Conservation (phyloP, 2,113 vertebrate genomes). For the Aldabrachelys gigantea region DNA sequence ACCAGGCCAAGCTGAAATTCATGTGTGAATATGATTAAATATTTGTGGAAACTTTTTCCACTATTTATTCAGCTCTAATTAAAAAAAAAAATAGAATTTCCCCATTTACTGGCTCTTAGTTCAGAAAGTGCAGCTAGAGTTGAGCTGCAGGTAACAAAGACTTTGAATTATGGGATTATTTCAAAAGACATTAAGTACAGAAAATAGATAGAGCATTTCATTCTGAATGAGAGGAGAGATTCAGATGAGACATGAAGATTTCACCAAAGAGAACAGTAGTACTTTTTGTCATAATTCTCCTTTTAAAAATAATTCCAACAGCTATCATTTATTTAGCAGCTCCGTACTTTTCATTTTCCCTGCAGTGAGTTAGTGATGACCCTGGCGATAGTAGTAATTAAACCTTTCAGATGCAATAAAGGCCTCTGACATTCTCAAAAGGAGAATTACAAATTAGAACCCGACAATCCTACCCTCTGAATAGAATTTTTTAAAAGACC, state of each 20-base stretch:
- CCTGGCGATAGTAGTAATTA: conserved; percentile 58
- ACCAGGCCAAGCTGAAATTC: not conserved
- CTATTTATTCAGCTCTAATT: not conserved
- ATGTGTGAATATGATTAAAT: not conserved
- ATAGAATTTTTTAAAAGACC: not conserved
- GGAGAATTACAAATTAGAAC: conserved; percentile 49
- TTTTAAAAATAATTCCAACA: conserved; percentile 36
- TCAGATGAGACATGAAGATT: conserved; percentile 41
- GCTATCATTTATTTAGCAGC: conserved; percentile 54
- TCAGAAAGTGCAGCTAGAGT: not conserved
- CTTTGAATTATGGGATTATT: conserved; percentile 10
- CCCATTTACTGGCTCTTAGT: not conserved
- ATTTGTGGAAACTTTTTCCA: not conserved
- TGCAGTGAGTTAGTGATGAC: conserved; percentile 53
- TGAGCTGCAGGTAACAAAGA: not conserved
- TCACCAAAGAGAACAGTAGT: conserved; percentile 22
- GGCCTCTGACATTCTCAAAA: conserved; percentile 49
- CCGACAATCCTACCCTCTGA: conserved; percentile 16
- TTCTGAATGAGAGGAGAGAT: conserved; percentile 36
- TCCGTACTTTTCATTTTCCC: not conserved
- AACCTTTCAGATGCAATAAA: conserved; percentile 45
- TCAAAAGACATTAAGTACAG: conserved; percentile 9
- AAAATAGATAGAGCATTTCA: conserved; percentile 36
- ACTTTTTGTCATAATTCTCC: conserved; percentile 36
- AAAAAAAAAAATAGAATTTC: not conserved